phyloP scores from a whole-genome alignment of 1,140 invertebrate genomes.

The Gonioctena quinquepunctata region DNA sequence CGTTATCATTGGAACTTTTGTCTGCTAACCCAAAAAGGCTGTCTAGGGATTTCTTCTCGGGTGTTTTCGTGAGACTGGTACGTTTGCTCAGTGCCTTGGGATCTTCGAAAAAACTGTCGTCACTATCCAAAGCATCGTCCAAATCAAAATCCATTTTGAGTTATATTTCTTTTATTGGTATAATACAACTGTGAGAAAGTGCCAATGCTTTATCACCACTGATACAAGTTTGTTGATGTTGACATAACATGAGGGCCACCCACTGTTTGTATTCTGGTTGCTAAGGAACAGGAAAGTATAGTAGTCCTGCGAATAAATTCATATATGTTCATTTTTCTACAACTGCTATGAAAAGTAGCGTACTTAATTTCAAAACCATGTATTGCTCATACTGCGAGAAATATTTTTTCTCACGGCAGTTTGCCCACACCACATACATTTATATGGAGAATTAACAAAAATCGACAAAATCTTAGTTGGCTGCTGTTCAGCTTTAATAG shows the following conservation, averaged over 20 bases:
- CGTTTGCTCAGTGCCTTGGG: constrained; percentile 44
- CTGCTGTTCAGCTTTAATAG: too few relatives aligned
- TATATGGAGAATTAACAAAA: too few relatives aligned
- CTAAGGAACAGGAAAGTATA: background rate
- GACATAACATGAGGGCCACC: background rate
- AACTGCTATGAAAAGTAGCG: too few relatives aligned
- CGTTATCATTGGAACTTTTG: constrained; percentile 19
- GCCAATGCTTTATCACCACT: background rate
- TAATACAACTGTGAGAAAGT: too few relatives aligned
- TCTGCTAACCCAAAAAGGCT: constrained; percentile 44
- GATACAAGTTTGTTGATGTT: background rate
- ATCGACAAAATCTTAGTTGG: too few relatives aligned
- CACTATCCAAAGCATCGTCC: constrained; percentile 51
- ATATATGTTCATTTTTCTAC: too few relatives aligned
- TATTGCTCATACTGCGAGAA: too few relatives aligned
- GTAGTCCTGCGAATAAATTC: too few relatives aligned
- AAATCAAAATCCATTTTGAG: constrained; percentile 37
- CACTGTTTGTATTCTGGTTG: background rate
- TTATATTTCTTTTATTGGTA: background rate
- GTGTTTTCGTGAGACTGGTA: constrained; percentile 31
- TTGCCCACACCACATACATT: too few relatives aligned
- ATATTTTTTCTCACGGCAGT: too few relatives aligned
- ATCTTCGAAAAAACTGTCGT: constrained; percentile 60
- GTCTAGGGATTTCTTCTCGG: constrained; percentile 43
- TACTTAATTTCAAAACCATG: too few relatives aligned